Evolutionary conservation across 2,113 vertebrate species (phyloP).

Genomic region (Excalfactoria chinensis): DNA sequence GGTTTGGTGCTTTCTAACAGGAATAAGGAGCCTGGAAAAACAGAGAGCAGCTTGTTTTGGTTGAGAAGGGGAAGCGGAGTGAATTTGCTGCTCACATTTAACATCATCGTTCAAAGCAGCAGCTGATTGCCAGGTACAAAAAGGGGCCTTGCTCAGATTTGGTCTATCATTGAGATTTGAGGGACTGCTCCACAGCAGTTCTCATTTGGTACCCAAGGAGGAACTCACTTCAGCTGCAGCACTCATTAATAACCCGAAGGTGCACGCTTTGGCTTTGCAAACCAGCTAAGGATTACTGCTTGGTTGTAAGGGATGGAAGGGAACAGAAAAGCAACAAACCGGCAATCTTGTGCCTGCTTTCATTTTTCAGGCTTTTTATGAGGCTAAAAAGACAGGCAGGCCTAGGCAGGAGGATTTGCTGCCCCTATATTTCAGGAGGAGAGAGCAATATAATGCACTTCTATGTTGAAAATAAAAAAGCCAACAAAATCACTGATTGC

Average conservation of each 20-base stretch:
- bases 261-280: background rate
- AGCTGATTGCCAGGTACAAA: background rate
- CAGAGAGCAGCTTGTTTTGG: background rate
- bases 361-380: constrained; percentile 29
- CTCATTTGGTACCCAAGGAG: background rate
- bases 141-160: accelerated
- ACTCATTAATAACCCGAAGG: background rate
- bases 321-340: background rate
- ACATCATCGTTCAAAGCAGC: background rate
- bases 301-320: background rate
- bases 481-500: constrained; percentile 16
- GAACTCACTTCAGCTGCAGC: background rate
- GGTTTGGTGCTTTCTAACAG: background rate
- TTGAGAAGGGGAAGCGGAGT: background rate
- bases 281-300: background rate
- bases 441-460: background rate
- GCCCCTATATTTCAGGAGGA: constrained; percentile 27
- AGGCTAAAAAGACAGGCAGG: constrained; percentile 5
- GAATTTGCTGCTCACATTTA: background rate
- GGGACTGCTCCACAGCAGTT: accelerated
- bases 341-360: background rate
- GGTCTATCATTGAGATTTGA: background rate
- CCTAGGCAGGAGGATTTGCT: constrained; percentile 43
- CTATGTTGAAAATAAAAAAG: constrained; percentile 44
- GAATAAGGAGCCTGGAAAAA: background rate